Conservation (phyloP, 2,113 vertebrate genomes). For the Micromys minutus region DNA sequence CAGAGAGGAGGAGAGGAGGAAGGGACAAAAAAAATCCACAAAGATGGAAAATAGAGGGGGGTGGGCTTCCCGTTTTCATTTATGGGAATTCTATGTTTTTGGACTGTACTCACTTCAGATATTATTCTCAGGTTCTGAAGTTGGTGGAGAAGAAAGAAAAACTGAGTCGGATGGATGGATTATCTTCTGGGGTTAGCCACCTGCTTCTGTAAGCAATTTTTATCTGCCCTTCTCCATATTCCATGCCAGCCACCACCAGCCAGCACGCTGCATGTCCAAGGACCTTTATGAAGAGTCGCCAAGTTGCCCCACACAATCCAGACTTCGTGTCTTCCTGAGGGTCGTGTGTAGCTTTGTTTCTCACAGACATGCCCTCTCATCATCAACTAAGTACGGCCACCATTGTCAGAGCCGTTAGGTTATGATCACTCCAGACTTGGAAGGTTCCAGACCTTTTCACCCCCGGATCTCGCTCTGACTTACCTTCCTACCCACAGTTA, state of each 20-base stretch:
- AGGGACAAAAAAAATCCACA: constrained; percentile 49
- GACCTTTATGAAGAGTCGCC: background rate
- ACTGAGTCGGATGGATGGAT: background rate
- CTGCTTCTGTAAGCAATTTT: background rate
- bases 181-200: background rate
- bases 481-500: background rate
- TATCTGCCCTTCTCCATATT: background rate
- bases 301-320: background rate
- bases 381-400: background rate
- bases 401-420: background rate
- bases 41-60: constrained; percentile 65
- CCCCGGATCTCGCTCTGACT: background rate
- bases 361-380: background rate
- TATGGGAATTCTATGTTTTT: constrained; percentile 65
- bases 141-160: background rate
- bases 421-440: background rate
- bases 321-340: background rate
- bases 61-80: constrained; percentile 50
- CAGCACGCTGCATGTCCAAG: background rate
- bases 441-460: background rate
- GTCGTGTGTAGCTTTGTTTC: background rate
- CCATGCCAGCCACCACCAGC: background rate
- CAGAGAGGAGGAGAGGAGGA: constrained; percentile 63
- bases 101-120: background rate
- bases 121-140: background rate